Percentiles rank a stretch among this genome's conserved stretches.
Evolutionary conservation across 1,140 invertebrate genomes (phyloP).

Genomic region (Drosophila lacteicornis): DNA sequence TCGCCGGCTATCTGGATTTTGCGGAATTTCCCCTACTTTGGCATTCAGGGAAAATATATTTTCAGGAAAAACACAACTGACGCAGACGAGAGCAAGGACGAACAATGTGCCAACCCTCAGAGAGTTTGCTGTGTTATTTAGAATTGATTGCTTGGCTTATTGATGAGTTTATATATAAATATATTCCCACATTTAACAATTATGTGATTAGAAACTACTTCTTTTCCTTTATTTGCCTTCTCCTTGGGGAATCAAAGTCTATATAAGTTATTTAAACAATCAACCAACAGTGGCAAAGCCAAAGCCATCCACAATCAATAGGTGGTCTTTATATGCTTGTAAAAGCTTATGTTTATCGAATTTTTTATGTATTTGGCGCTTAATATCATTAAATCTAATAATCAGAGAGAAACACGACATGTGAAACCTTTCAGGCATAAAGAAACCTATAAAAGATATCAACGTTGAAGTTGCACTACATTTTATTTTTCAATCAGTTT

Average conservation of each 20-base stretch:
- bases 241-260: too few species aligned
- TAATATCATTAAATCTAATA: slow-evolving; percentile 2
- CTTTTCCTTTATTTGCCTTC: neutral
- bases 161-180: slow-evolving; percentile 19
- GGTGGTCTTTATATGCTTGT: slow-evolving; percentile 1
- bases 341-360: slow-evolving; percentile 10
- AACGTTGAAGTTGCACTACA: too few species aligned
- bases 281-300: too few species aligned
- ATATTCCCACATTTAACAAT: neutral
- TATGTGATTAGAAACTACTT: neutral
- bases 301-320: neutral
- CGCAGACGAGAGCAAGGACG: slow-evolving; percentile 24
- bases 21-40: slow-evolving; percentile 40
- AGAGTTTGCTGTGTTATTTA: slow-evolving; percentile 10
- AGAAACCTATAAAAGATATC: neutral
- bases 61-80: slow-evolving; percentile 25
- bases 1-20: slow-evolving; percentile 43
- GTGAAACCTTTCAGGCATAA: neutral
- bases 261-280: neutral
- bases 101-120: slow-evolving; percentile 2
- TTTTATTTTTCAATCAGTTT: too few species aligned
- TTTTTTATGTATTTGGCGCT: neutral
- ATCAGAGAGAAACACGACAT: neutral
- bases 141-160: slow-evolving; percentile 16
- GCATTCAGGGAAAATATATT: slow-evolving; percentile 37